Conservation (phyloP, 2,113 vertebrate genomes). For the Procavia capensis region DNA sequence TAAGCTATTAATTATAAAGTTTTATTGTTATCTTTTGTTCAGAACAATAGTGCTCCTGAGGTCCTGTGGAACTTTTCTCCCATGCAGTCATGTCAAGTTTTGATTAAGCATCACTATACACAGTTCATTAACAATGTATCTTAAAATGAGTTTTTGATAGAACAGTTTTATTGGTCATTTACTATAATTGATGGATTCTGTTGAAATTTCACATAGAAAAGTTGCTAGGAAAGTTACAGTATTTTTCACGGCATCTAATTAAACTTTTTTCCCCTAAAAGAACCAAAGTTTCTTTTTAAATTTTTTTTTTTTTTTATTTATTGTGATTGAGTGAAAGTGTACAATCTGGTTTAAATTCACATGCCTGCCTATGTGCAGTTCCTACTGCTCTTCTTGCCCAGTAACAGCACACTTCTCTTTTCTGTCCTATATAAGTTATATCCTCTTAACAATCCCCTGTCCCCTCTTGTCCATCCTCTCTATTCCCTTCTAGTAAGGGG, state of each 20-base stretch:
- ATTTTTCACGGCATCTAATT: conserved; percentile 85
- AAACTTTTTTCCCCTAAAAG: conserved; percentile 71
- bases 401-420: too few species aligned
- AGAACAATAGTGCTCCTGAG: conserved; percentile 85
- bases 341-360: too few species aligned
- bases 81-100: conserved; percentile 81
- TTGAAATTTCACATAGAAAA: conserved; percentile 86
- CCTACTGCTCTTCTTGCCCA: too few species aligned
- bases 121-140: conserved; percentile 89
- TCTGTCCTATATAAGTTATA: too few species aligned
- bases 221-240: conserved; percentile 83
- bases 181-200: conserved; percentile 88
- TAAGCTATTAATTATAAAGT: conserved; percentile 86
- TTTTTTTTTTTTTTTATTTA: too few species aligned
- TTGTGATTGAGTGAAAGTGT: too few species aligned
- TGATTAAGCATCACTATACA: conserved; percentile 89
- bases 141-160: conserved; percentile 90
- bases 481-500: too few species aligned
- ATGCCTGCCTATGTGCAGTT: too few species aligned
- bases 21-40: conserved; percentile 86
- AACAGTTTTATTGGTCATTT: conserved; percentile 90
- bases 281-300: conserved; percentile 72
- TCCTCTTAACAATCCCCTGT: too few species aligned
- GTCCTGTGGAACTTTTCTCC: conserved; percentile 82
- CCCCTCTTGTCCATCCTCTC: too few species aligned